Base-by-base conservation (phyloP, 2,888 invertebrate species). In the Cheilosia vernalis region DNA sequence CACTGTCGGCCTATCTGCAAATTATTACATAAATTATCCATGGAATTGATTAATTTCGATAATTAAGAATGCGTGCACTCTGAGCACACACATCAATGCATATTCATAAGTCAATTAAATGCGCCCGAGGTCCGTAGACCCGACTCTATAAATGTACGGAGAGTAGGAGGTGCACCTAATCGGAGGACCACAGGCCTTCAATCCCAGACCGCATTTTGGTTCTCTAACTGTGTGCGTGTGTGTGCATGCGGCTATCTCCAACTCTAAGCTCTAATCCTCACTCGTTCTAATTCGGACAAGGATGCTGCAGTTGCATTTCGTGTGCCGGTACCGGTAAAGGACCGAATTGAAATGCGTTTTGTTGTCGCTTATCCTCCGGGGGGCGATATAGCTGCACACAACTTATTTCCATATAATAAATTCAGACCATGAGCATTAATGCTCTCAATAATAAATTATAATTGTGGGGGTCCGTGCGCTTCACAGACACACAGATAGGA, bases 1-100 rank as follows among this genome's bases (percentile, higher is more conserved):
- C 19, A 70, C 63, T 84, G 79, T 76, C 80, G 66, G 72, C 24
- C 72, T 85, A 85, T 81, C 85, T 81, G 85, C 61, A 81, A 81
- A 85, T 85, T 85, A 85, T 85, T 81, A 85, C 85, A 85, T 85
- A 85, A 85, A 85, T 85, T 85, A 85, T 85, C 85, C 76, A 72
- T 70, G 76, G 81, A 76, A 85, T 81, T 85, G 85, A 85, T 85
- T 85, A 85, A 85, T 85, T 85, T 85, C 85, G 85, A 85, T 85
- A 85, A 81, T 85, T 85, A 85, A 85, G 85, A 85, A 85, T 85
- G 81, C 85, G 85, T 81, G 76, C 81, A 77, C 63, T 51, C 44
- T 51, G 37, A 44, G 66, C 63, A 70, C 72, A 74, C 80, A 76
- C 66, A 72, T 76, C 70, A 51, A 72, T 85, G 72, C 85, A 85